Evolutionary conservation across 2,113 vertebrate species (phyloP).

Genomic region (Charadrius vociferus): DNA sequence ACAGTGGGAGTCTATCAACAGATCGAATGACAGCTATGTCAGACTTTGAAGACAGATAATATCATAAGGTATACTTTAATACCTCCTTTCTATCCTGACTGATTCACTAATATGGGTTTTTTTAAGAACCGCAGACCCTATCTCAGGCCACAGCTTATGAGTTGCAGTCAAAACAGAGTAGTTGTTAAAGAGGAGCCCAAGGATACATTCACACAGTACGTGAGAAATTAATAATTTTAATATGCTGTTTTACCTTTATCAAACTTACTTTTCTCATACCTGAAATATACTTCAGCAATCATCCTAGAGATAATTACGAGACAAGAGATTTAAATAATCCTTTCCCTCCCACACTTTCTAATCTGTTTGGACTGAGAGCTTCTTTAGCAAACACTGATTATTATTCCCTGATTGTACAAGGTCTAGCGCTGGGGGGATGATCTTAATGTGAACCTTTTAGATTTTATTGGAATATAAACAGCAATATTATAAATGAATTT

Average conservation of each 20-base stretch:
- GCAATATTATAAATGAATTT: neutral
- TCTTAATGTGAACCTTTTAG: neutral
- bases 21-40: neutral
- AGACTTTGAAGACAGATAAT: neutral
- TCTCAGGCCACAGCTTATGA: neutral
- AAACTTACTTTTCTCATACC: neutral
- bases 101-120: neutral
- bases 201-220: neutral
- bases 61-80: neutral
- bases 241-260: neutral
- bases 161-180: neutral
- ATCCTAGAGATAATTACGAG: neutral
- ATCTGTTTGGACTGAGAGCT: neutral
- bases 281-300: neutral
- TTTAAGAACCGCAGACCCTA: neutral
- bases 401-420: neutral
- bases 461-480: conserved; percentile 24
- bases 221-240: neutral
- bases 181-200: neutral
- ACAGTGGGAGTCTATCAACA: neutral
- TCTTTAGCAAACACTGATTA: neutral
- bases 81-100: neutral
- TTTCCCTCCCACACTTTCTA: neutral
- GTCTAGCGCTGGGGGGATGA: neutral
- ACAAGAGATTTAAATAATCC: neutral